Conservation (phyloP, 2,797 vertebrate genomes). For the Lophius americanus region DNA sequence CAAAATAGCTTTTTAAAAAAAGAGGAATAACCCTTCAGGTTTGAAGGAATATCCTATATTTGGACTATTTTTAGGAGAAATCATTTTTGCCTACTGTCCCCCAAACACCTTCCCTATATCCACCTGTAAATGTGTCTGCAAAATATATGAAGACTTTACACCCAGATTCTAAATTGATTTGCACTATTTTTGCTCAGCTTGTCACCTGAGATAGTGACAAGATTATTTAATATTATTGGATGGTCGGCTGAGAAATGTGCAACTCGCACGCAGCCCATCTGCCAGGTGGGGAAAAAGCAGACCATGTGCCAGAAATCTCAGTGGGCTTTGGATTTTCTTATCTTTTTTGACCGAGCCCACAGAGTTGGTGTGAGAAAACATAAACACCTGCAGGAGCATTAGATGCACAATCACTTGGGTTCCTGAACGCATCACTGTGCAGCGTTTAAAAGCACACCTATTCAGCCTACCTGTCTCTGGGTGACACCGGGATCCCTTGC, state of each 20-base stretch:
- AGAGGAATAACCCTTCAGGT: constrained; percentile 2
- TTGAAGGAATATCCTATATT: not conserved
- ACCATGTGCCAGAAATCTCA: constrained; percentile 34
- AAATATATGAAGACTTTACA: constrained; percentile 6
- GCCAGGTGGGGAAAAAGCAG: constrained; percentile 28
- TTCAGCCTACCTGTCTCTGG: constrained; percentile 42
- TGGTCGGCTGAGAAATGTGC: constrained; percentile 30
- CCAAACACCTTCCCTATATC: not conserved
- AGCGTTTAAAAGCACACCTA: not conserved
- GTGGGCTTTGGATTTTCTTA: constrained; percentile 3
- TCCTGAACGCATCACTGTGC: constrained; percentile 2
- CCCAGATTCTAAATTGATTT: not conserved
- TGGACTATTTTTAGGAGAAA: not conserved
- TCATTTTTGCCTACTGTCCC: not conserved
- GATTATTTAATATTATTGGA: constrained; percentile 49
- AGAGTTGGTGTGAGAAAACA: not conserved
- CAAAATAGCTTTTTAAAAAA: constrained; percentile 6
- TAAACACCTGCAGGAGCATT: not conserved
- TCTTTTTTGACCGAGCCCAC: constrained; percentile 4
- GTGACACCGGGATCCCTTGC: constrained; percentile 8
- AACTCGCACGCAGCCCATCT: constrained; percentile 46
- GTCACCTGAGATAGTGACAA: constrained; percentile 25
- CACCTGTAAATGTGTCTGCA: not conserved
- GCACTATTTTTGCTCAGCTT: constrained; percentile 4
- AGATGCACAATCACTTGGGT: not conserved